Evolutionary conservation across 2,797 vertebrate genomes (phyloP), one percentile per base, ranked within the genome.

Genomic region (Coracias cyanogaster): DNA sequence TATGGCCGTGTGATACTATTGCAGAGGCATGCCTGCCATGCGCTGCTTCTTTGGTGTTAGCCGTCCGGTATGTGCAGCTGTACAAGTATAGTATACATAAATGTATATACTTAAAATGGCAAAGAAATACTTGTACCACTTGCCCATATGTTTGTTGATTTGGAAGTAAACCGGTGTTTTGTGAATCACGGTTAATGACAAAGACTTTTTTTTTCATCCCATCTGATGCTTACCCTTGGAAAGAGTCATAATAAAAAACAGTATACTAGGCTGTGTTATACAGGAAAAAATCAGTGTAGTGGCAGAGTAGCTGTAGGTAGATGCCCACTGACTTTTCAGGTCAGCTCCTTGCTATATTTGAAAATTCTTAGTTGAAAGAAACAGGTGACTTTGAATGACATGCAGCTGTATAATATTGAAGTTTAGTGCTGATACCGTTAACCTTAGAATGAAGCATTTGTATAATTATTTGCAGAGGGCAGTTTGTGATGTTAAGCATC

Each of bases 31-130:
- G 0, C 54, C 69, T 66, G 51, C 15, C 1, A 4, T 77, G 35
- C 21, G 3, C 31, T 49, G n/a, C 33, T 74, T 6, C 41, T 66
- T 45, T 67, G 48, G 8, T 55, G 41, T 39, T 73, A 26, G 13
- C 24, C 66, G 6, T 17, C 9, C 49, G 14, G 3, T n/a, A 11
- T 37, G 12, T 49, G 12, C 18, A 67, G 12, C 37, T 85, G 5
- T 62, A 17, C 0, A 4, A 37, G 6, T 31, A 3, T 4, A 33
- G 16, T n/a, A 7, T 54, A 29, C 2, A 0, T 14, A 37, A 25
- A 10, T 37, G 1, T 48, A 5, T 60, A 29, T 17, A 48, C 17
- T 43, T 43, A 43, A 43, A 43, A 43, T 43, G 41, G 41, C 41
- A 43, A 43, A 43, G 41, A 43, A 43, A 43, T 43, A 16, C 41